Base-by-base conservation (phyloP, 2,113 vertebrate species). In the Pithys albifrons region DNA sequence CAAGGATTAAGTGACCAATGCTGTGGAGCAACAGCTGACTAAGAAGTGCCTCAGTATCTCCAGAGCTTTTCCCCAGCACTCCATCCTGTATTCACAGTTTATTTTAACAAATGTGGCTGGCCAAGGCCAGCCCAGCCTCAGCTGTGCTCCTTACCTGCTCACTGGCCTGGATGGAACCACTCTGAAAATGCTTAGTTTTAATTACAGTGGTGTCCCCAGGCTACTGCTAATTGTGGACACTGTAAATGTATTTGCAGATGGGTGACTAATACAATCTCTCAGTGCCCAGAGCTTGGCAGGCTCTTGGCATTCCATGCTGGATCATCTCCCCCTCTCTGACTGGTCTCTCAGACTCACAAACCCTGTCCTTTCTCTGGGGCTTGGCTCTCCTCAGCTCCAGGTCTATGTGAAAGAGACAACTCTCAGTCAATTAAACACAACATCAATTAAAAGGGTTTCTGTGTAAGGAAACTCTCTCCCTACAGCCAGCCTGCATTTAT, bases 61-160 rank as follows among this genome's bases (percentile, higher is more conserved):
- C 90, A 94, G 51, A 85, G 20, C 89, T 69, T 43, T 65, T 69
- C 91, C 92, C 84, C 83, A 97, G 82, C 75, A 66, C 73, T 91
- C 78, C 67, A 75, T 78, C 84, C 87, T 89, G 85, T 35, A 87
- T 37, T 96, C 85, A 76, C 88, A 55, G 66, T 96, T 97, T 98
- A 96, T 97, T 97, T 97, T 97, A 96, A 96, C 82, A 93, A 45
- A 52, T 62, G 54, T 43, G 72, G 85, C 69, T 85, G 77, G 45
- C 72, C 96, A 91, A 97, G 96, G 95, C 95, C 97, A 98, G 91
- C 37, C 84, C 70, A 58, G 75, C 27, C 86, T 88, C 95, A 96
- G 96, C 91, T 54, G 72, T 27, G 93, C 75, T 94, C 94, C 79
- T 51, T 92, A 89, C 71, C 89, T 92, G 90, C 93, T 91, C 11